Conservation (phyloP, 2,797 vertebrate genomes). For the Arctocebus calabarensis region DNA sequence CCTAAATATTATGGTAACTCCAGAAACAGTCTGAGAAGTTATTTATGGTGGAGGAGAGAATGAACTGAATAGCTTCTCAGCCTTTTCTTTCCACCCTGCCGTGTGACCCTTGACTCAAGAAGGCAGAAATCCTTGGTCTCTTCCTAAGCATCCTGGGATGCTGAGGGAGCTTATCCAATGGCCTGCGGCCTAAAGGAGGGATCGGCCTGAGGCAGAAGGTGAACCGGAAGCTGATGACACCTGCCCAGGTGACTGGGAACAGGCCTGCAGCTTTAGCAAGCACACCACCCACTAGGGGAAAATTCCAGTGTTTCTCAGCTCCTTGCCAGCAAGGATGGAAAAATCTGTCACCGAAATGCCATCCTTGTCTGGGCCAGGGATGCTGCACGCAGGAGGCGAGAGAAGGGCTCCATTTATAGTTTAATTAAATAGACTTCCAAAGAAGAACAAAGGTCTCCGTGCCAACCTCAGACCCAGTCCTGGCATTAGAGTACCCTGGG, state of each 20-base stretch:
- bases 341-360: neutral
- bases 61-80: rapidly evolving
- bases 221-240: conserved; percentile 65
- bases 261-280: neutral
- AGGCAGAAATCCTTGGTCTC: neutral
- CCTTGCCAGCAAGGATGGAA: neutral
- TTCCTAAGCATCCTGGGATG: neutral
- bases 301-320: neutral
- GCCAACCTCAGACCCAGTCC: neutral
- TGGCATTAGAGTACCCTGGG: neutral
- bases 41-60: neutral
- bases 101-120: neutral
- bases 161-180: neutral
- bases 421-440: neutral
- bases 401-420: neutral
- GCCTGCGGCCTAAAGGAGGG: neutral
- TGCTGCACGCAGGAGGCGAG: neutral
- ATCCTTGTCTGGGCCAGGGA: neutral
- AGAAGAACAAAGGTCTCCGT: conserved; percentile 65
- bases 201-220: neutral
- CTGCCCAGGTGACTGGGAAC: conserved; percentile 48
- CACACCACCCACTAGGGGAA: neutral
- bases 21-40: neutral
- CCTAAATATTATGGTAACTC: neutral
- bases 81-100: neutral